phyloP scores from a whole-genome alignment of 2,888 invertebrate genomes.

The Harpalus rufipes region DNA sequence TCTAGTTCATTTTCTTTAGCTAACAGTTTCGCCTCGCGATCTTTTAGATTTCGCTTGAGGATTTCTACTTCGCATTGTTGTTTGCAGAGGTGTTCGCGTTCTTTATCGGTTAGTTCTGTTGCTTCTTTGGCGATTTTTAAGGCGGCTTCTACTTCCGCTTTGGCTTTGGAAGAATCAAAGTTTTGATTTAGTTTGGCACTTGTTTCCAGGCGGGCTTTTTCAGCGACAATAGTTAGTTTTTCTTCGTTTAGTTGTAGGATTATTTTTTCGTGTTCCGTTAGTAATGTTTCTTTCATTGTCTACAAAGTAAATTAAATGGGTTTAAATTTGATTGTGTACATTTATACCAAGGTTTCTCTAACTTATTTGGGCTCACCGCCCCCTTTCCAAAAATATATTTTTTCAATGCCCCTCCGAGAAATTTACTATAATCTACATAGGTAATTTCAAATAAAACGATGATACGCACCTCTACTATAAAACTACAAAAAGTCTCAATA shows the following conservation, averaged over 20 bases:
- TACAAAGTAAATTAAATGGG: conserved; percentile 73
- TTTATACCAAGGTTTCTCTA: too few relatives aligned
- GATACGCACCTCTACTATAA: too few relatives aligned
- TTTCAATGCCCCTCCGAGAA: too few relatives aligned
- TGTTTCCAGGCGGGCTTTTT: conserved; percentile 75
- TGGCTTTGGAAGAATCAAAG: conserved; percentile 74
- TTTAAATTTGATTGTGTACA: too few relatives aligned
- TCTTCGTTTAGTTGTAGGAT: conserved; percentile 81
- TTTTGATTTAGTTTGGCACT: conserved; percentile 73
- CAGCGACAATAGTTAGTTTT: conserved; percentile 77
- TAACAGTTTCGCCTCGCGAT: conserved; percentile 72
- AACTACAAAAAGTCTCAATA: too few relatives aligned
- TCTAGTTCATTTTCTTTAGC: conserved; percentile 74
- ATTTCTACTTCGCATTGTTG: conserved; percentile 74
- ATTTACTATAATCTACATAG: too few relatives aligned
- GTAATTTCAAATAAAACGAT: too few relatives aligned
- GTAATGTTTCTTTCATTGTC: conserved; percentile 79
- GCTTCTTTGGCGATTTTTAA: conserved; percentile 76
- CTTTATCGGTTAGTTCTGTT: conserved; percentile 74
- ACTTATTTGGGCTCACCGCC: too few relatives aligned
- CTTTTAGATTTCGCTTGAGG: conserved; percentile 73
- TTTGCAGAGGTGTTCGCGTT: conserved; percentile 73
- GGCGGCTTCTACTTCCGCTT: conserved; percentile 76
- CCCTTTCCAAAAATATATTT: too few relatives aligned
- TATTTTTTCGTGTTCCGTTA: conserved; percentile 81